Evolutionary conservation across 2,888 invertebrate species (phyloP), one percentile per base, ranked within the genome.

Genomic region (Silvanus unidentatus): DNA sequence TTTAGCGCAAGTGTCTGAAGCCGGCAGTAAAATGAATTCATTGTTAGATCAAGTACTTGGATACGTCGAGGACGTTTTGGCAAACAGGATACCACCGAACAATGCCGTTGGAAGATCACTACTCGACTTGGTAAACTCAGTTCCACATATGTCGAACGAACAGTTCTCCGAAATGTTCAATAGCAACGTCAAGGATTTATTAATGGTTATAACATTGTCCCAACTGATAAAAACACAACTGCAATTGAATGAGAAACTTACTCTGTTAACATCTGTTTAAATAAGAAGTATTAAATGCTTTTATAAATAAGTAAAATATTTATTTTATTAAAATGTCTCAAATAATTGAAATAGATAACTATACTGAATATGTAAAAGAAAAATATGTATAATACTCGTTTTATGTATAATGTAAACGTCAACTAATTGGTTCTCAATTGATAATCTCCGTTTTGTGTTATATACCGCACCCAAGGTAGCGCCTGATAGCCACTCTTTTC

Each of bases 401-500:
- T n/a, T n/a, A n/a, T n/a, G n/a, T n/a, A n/a, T n/a, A n/a, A n/a
- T n/a, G n/a, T n/a, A n/a, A n/a, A n/a, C n/a, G n/a, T n/a, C n/a
- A 39, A 42, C 76, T 76, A 93, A 74, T 91, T 92, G 55, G 94
- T 98, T 72, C 98, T 81, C 54, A 98, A 75, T 69, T 98, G 97
- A 70, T 99, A 98, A 72, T 99, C 98, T 41, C 98, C 98, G 70
- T 98, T 98, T 70, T 98, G 97, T 32, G 98, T 99, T 54, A 99
- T 98, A 70, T 98, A 99, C n/a, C 98, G 78, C 3, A 98, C 98
- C 98, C 98, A 98, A 0, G 98, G 98, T 51, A 99, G 70, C 1
- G 98, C 98, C 73, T 98, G 98, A 71, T 98, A 98, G 0, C 98
- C 98, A 71, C 95, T 96, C 74, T 99, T 98, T 68, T 98, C 98